Base-by-base conservation (phyloP, 1,140 invertebrate species). In the Philaenus spumarius region DNA sequence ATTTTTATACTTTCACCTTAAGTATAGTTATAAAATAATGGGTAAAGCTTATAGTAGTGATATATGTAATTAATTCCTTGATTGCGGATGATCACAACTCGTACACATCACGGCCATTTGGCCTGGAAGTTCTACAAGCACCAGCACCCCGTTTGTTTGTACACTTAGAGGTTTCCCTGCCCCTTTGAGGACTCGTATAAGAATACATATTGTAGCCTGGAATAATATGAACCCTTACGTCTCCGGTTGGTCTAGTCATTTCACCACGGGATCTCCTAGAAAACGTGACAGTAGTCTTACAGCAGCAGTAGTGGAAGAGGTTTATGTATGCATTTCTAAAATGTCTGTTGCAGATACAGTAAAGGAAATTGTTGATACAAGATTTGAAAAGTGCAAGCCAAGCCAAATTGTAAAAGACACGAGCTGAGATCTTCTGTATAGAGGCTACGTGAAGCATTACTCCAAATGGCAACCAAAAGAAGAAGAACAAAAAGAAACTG, bases 251-350 rank as follows among this genome's bases (percentile, higher is more conserved):
- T 0, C 80, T 66, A 6, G 73, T 68, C 5, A 70, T 62, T 20
- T 80, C 79, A 14, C 77, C 73, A 17, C 83, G 70, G 14, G 82
- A 74, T 53, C 83, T 74, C 7, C 84, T 73, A 0, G 83, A 81
- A 55, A 85, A 82, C 20, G 83, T 82, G 5, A 89, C 80, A 6
- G 83, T 84, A 6, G 82, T 88, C 69, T 90, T 90, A 72, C 87
- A 89, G 67, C 84, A 90, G 66, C 87, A 90, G 62, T 90, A 90
- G 62, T 89, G 81, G 66, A 89, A 90, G 11, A 90, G 72, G 67
- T 88, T 85, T 22, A 83, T 74, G 67, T 86, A 91, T 3, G 86
- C 85, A 58, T 78, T 82, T 15, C 85, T 75, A 65, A 87, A 89
- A 67, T 84, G 81, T 0, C 78, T 73, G 65, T 86, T 82, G 4